phyloP scores from a whole-genome alignment of 2,797 vertebrate species.

The Holocentrus rufus region DNA sequence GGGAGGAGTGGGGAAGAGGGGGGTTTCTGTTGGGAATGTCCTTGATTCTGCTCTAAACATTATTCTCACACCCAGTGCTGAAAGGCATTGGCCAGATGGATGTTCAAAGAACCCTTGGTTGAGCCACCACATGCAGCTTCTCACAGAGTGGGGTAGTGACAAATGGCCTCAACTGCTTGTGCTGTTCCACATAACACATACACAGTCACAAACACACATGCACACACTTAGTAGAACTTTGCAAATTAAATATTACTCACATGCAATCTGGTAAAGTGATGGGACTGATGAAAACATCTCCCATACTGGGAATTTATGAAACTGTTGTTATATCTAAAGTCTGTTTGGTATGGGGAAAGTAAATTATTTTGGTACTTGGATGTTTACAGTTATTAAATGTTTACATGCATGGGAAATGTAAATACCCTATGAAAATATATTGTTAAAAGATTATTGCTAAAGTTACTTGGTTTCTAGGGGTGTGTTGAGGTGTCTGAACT shows the following conservation, averaged over 20 bases:
- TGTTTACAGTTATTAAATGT: background rate
- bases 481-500: background rate
- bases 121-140: conserved; percentile 32
- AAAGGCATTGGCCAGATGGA: conserved; percentile 36
- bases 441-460: background rate
- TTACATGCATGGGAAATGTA: background rate
- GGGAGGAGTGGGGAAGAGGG: no score
- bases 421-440: no score
- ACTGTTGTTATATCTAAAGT: background rate
- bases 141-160: background rate
- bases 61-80: conserved; percentile 24
- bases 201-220: background rate
- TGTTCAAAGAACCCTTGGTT: conserved; percentile 49
- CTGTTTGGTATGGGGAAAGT: background rate
- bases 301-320: background rate
- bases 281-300: background rate
- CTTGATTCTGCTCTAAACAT: conserved; percentile 9
- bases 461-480: background rate
- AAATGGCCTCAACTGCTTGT: conserved; percentile 32
- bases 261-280: no score
- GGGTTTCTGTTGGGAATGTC: background rate
- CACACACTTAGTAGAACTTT: background rate
- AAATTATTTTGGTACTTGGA: background rate
- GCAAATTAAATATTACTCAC: background rate
- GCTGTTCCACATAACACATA: conserved; percentile 4